phyloP scores from a whole-genome alignment of 53 echinoderm and acorn worm genomes.

The Crossaster papposus region DNA sequence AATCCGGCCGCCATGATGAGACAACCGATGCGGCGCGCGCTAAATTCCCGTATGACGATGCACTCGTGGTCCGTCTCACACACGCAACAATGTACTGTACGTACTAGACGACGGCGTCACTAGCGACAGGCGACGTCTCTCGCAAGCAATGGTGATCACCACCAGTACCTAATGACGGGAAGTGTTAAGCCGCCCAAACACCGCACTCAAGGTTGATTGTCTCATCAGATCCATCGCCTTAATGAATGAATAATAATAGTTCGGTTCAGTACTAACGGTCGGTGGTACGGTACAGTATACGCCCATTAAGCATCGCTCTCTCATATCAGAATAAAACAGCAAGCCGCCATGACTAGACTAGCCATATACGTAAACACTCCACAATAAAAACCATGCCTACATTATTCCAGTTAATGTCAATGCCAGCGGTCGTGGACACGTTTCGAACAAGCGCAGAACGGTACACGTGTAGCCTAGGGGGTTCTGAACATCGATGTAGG shows the following conservation, averaged over 20 bases:
- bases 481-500: neutral
- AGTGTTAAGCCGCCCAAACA: neutral
- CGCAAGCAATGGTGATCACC: neutral
- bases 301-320: neutral
- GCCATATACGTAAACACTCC: neutral
- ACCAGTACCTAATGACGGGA: neutral
- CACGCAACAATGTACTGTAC: neutral
- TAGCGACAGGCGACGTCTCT: constrained; percentile 27
- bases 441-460: neutral
- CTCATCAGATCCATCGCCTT: neutral
- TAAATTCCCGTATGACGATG: neutral
- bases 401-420: neutral
- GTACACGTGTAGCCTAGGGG: neutral
- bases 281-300: neutral
- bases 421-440: neutral
- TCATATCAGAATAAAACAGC: neutral
- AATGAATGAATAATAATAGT: neutral
- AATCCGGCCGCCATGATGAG: constrained; percentile 64
- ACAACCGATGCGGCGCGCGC: neutral
- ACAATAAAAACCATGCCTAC: neutral
- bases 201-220: constrained; percentile 1
- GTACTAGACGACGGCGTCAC: neutral
- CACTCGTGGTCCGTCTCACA: neutral
- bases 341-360: neutral
- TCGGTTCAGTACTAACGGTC: neutral